Base-by-base conservation (phyloP, 1,140 invertebrate species). In the Papilio helenus region DNA sequence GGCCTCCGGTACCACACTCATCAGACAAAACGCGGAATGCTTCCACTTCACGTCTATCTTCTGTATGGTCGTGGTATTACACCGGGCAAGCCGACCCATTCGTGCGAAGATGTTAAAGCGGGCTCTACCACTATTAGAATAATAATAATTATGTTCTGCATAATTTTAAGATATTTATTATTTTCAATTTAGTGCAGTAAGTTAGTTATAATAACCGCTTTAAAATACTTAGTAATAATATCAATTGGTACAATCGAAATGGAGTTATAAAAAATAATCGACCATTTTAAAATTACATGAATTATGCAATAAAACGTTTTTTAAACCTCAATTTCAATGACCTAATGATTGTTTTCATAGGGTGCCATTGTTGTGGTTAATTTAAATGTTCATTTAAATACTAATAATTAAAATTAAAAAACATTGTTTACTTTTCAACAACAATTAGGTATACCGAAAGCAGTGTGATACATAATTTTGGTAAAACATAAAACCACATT, bases 171-270 rank as follows among this genome's bases (percentile, higher is more conserved):
- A 16, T 29, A 0, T 68, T 68, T 34, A 68, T 68, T 68, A 68
- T 68, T 68, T 61, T 29, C 61, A 65, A 65, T 16, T 68, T 14
- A 29, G 23, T 68, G 26, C 26, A 29, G 26, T 29, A 29, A 68
- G 61, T 68, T 68, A 68, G 26, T 4, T 14, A 34, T 68, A 68
- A 68, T 29, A 16, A 68, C 61, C 14, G 61, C 61, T 68, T 68
- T 68, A 68, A 68, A 68, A 68, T 34, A 68, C 3, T 68, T 29
- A 65, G 61, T 65, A 65, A 68, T 68, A 29, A 68, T 68, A 68
- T 68, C 34, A 34, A 68, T 68, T 68, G 26, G 26, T 68, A 68
- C 23, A 68, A 68, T 16, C 5, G 8, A 68, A 29, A 65, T 68
- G 12, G 26, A 16, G 12, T 3, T 29, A 29, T 29, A 29, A 14